Evolutionary conservation across 64 coral and sea anemone genomes (phyloP).

Genomic region (Stichodactyla mertensii): DNA sequence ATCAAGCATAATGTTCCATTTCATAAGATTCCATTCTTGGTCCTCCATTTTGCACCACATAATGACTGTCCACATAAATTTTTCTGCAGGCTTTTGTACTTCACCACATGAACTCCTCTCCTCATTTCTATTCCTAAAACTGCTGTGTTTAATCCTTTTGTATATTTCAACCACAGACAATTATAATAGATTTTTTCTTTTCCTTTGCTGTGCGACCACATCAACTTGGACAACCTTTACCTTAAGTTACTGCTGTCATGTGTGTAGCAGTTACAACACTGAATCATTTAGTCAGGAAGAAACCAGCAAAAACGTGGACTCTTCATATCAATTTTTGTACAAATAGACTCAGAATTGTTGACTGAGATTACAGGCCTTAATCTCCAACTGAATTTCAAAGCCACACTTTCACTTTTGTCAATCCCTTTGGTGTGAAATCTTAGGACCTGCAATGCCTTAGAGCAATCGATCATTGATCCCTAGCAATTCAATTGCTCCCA

Average conservation of each 20-base stretch:
- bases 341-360: not conserved
- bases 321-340: not conserved
- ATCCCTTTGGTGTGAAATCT: not conserved
- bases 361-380: not conserved
- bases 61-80: not conserved
- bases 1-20: not conserved
- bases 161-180: not conserved
- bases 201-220: not conserved
- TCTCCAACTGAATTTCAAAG: not conserved
- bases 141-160: not conserved
- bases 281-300: not conserved
- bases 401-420: not conserved
- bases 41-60: not conserved
- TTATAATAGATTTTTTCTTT: not conserved
- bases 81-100: not conserved
- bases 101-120: not conserved
- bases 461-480: not conserved
- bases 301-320: not conserved
- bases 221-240: not conserved
- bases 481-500: slow-evolving; percentile 1
- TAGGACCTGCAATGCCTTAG: not conserved
- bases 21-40: not conserved
- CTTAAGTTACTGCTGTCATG: not conserved
- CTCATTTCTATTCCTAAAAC: not conserved
- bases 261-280: not conserved